Base-by-base conservation (phyloP, 1,140 invertebrate genomes). In the Fopius arisanus region DNA sequence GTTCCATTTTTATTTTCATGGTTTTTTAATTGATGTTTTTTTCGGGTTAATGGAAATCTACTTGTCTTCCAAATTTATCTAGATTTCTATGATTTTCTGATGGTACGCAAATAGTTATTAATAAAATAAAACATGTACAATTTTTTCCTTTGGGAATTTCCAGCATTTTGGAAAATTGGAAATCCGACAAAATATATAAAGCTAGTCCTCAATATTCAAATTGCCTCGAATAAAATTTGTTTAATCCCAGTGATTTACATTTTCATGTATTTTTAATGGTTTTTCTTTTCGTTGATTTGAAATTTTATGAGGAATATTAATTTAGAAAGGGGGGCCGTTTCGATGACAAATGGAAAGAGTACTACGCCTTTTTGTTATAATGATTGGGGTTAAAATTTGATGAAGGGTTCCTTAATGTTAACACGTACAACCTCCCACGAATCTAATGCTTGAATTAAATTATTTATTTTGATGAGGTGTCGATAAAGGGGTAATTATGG, bases 401-500 rank as follows among this genome's bases (percentile, higher is more conserved):
- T 23, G 54, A 59, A 59, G 54, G 54, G 54, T 59, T 59, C 14
- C 43, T 51, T 51, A 51, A 51, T 59, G 54, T 4, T 23, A 23
- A 23, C 54, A 59, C 12, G 54, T 5, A 26, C 6, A 28, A 59
- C 19, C 54, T 28, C 10, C 23, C 19, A 59, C 23, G 23, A 26
- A 59, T 26, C 6, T 19, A 26, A 59, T 59, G 54, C 14, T 59
- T 28, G 54, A 59, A 59, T 59, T 59, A 19, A 59, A 59, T 59
- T 59, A 59, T 59, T 59, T 59, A 59, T 26, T 59, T 59, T 12
- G 54, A 59, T 59, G 54, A 59, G 54, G 54, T 59, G 54, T 26
- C 23, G 54, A 59, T 59, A 59, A 59, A 59, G 54, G 54, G 54
- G 54, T 59, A 59, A 59, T 59, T 59, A 59, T 59, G 54, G 19